Percentiles rank a stretch among this genome's conserved stretches.
These are phyloP conservation scores for Basileuterus tristriatus DNA, from an alignment of 2,797 vertebrate genomes.

Conservation along the genomic window DNA sequence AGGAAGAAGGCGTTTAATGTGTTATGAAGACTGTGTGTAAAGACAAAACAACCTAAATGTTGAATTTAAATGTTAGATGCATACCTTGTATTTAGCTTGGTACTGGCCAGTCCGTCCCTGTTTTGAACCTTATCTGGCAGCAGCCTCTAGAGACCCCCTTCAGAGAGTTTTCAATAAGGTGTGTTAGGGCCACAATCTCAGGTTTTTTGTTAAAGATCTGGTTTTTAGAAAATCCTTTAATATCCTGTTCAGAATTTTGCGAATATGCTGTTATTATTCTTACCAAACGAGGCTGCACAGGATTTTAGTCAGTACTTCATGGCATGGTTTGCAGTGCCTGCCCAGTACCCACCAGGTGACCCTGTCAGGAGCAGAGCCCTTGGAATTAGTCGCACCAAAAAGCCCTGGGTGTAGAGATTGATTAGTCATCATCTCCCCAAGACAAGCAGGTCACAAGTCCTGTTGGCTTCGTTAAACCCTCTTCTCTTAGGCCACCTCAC, in stretches of 20 bases:
- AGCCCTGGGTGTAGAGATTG: rapidly evolving
- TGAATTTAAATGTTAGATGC: neutral
- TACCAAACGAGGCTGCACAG: neutral
- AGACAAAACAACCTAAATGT: neutral
- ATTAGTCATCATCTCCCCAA: neutral
- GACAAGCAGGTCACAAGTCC: rapidly evolving
- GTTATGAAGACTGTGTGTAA: neutral
- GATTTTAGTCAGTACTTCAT: neutral
- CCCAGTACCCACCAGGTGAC: neutral
- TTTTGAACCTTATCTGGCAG: neutral
- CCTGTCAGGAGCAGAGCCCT: neutral
- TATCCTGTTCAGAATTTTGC: neutral
- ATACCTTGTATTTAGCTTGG: neutral
- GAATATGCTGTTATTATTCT: neutral
- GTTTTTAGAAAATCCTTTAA: neutral
- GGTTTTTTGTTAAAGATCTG: neutral
- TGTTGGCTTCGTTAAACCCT: neutral
- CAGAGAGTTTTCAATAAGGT: neutral
- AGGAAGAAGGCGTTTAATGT: neutral
- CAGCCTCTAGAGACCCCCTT: neutral
- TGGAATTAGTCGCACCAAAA: rapidly evolving
- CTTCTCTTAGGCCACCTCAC: neutral
- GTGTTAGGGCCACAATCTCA: neutral
- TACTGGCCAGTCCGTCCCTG: neutral
- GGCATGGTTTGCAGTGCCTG: neutral